phyloP scores from a whole-genome alignment of 2,797 vertebrate genomes.

The Falco berigora region DNA sequence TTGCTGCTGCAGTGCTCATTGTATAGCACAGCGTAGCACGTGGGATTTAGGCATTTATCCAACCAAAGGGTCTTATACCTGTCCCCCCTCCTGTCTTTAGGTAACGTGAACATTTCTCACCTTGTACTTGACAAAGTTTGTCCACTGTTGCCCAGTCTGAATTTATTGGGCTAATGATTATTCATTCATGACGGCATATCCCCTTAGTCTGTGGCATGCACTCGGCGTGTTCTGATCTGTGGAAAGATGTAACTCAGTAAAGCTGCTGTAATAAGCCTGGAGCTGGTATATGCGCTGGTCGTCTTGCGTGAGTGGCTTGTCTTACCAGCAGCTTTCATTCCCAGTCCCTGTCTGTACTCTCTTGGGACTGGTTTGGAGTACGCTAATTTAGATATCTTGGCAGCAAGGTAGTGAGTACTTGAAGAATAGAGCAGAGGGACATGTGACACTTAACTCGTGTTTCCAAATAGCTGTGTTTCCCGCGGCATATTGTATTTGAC shows the following conservation, averaged over 20 bases:
- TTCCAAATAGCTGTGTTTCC: constrained; percentile 70
- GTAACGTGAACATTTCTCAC: background rate
- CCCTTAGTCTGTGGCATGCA: background rate
- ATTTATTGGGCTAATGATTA: background rate
- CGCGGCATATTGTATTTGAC: constrained; percentile 70
- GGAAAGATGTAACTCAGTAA: background rate
- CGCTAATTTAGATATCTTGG: constrained; percentile 17
- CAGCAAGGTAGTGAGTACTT: constrained; percentile 24
- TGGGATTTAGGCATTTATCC: rapidly evolving
- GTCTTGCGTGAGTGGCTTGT: background rate
- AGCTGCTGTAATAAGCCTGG: background rate
- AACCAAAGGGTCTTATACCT: background rate
- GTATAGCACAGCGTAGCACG: rapidly evolving
- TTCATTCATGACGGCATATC: background rate
- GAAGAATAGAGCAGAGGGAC: constrained; percentile 58
- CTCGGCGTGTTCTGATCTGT: background rate
- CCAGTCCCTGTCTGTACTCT: background rate
- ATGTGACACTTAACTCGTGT: constrained; percentile 72
- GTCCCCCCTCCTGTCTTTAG: background rate
- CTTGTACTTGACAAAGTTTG: background rate
- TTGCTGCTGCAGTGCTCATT: background rate
- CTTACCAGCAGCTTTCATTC: background rate
- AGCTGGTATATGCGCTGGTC: background rate
- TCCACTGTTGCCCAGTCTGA: background rate
- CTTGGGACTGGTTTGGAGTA: constrained; percentile 1